These are phyloP conservation scores for Oegoconia quadripuncta DNA, from an alignment of 2,888 invertebrate genomes.

Conservation along the genomic window DNA sequence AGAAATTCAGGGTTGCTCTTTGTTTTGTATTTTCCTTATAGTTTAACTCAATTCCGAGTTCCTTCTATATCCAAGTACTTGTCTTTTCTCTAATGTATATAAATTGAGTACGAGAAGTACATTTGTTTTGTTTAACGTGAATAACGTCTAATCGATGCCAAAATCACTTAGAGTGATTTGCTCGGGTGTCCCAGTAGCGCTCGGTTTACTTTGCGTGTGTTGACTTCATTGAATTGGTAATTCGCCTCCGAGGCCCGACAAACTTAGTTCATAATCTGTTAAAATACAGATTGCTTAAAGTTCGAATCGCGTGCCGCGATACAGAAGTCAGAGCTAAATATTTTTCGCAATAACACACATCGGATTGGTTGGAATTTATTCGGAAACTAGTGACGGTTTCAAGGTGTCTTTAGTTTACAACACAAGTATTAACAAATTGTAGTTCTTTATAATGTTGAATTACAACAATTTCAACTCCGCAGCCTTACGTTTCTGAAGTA, in stretches of 20 bases:
- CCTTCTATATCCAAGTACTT: too few relatives aligned
- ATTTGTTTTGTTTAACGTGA: slow-evolving; percentile 47
- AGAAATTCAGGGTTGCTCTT: too few relatives aligned
- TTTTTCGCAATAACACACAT: slow-evolving; percentile 1
- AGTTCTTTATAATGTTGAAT: too few relatives aligned
- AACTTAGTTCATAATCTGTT: slow-evolving; percentile 32
- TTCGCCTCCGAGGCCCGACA: slow-evolving; percentile 17
- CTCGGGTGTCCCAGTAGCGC: slow-evolving; percentile 20
- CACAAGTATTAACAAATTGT: too few relatives aligned
- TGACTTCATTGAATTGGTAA: slow-evolving; percentile 41
- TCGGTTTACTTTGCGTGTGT: slow-evolving; percentile 33
- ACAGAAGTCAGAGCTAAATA: slow-evolving; percentile 7
- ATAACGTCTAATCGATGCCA: slow-evolving; percentile 47
- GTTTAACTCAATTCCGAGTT: too few relatives aligned
- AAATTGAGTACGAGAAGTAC: slow-evolving; percentile 15
- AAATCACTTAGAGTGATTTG: slow-evolving; percentile 48
- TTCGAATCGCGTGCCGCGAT: slow-evolving; percentile 19
- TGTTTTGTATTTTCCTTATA: too few relatives aligned
- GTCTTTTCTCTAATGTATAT: too few relatives aligned
- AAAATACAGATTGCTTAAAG: slow-evolving; percentile 32
- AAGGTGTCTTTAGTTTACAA: too few relatives aligned
- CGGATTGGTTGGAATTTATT: neutral
- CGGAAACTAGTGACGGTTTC: too few relatives aligned
- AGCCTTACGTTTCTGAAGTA: too few relatives aligned
- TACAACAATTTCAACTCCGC: too few relatives aligned